Evolutionary conservation across 2,113 vertebrate genomes (phyloP), one percentile per base, ranked within the genome.

Genomic region (Lathamus discolor): DNA sequence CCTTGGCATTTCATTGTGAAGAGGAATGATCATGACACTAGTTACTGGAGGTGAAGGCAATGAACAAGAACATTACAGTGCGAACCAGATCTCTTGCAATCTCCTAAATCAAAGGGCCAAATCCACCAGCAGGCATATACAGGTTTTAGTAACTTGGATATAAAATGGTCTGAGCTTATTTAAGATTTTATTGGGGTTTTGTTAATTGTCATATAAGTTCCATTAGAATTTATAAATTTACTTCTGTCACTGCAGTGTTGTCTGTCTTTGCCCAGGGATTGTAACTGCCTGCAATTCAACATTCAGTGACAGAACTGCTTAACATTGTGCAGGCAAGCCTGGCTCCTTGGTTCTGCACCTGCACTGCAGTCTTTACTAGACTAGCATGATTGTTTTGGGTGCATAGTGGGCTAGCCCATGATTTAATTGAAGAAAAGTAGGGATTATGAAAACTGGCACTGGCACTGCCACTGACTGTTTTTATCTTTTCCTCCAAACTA

Each of bases 31-130:
- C 55, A 43, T 75, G 73, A 72, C n/a, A 78, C 5, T 59, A 35
- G 64, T 78, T 92, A 61, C 23, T 72, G 61, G 46, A 80, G 54
- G 37, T 59, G 29, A 83, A 90, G 64, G 59, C 28, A 43, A 37
- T 54, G 80, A 90, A 85, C 39, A 43, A 69, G 49, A 93, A 54
- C 14, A 59, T 66, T 64, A 41, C 4, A 9, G 22, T 14, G 31
- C 62, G 63, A 94, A 31, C 15, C 44, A 52, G n/a, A 23, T 77
- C 66, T 93, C 94, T 77, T 80, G 83, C 90, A 67, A 67, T 83
- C 62, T 69, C 63, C 13, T 13, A 8, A 90, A 22, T 31, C 3
- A 2, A 74, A 83, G 41, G 24, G 29, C 17, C 0, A 0, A 68
- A 90, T 75, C 37, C 2, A 1, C 62, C 33, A 29, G 41, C 46